These are phyloP conservation scores for Myoxocephalus aenaeus DNA, from an alignment of 2,797 vertebrate genomes.

Conservation along the genomic window DNA sequence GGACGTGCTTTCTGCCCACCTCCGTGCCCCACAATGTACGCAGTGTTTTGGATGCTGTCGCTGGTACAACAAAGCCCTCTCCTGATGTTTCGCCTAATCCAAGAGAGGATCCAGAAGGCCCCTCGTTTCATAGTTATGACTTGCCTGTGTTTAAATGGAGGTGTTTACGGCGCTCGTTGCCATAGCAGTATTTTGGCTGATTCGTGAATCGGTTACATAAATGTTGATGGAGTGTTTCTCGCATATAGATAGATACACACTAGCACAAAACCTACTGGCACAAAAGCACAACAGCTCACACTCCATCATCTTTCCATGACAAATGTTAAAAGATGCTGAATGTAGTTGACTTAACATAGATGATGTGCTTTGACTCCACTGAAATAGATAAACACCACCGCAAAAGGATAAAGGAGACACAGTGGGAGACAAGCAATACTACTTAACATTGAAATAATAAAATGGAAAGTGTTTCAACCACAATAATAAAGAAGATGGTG, in stretches of 20 bases:
- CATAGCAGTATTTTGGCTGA: conserved; percentile 58
- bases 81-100: conserved; percentile 46
- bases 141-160: conserved; percentile 30
- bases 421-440: not conserved
- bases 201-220: conserved; percentile 38
- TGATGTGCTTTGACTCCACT: not conserved
- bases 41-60: conserved; percentile 35
- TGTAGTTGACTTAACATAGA: not conserved
- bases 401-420: not conserved
- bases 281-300: not conserved
- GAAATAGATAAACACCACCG: not conserved
- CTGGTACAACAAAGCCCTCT: conserved; percentile 48
- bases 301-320: not conserved
- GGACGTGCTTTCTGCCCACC: conserved; percentile 23
- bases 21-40: conserved; percentile 16
- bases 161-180: conserved; percentile 60
- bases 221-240: conserved; percentile 34
- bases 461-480: not conserved
- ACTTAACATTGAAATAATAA: not conserved
- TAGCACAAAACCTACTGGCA: not conserved
- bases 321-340: not conserved
- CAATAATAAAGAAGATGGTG: not conserved
- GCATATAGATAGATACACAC: not conserved
- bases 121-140: conserved; percentile 42
- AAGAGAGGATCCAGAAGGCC: conserved; percentile 74